Percentiles rank a stretch among this genome's conserved stretches.
phyloP scores from a whole-genome alignment of 1,140 invertebrate species.

The Anastrepha ludens region DNA sequence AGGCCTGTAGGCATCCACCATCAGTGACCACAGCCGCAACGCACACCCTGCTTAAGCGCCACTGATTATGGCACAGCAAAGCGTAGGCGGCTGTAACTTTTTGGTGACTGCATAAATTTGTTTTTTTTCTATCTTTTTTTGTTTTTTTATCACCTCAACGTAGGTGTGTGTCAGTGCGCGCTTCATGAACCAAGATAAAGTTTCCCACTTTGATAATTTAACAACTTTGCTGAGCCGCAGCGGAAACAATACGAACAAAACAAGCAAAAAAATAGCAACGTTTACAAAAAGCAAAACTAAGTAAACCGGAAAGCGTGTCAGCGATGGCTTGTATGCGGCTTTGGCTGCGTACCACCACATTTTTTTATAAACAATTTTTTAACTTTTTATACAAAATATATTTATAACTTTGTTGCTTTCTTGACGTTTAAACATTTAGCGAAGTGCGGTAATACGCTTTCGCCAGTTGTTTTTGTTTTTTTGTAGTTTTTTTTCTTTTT shows the following conservation, averaged over 20 bases:
- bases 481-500: background rate
- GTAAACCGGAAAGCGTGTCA: slow-evolving; percentile 19
- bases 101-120: background rate
- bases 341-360: background rate
- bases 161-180: background rate
- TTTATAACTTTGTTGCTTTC: too few relatives aligned
- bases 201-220: slow-evolving; percentile 39
- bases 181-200: background rate
- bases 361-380: background rate
- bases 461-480: background rate
- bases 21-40: background rate
- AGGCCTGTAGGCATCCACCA: slow-evolving; percentile 27
- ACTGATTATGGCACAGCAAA: slow-evolving; percentile 9
- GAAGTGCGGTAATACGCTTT: too few relatives aligned
- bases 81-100: slow-evolving; percentile 6
- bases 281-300: background rate
- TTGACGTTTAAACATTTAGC: too few relatives aligned
- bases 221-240: background rate
- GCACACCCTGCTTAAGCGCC: background rate
- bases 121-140: background rate
- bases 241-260: slow-evolving; percentile 13
- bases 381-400: background rate
- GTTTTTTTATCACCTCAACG: too few relatives aligned
- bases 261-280: background rate
- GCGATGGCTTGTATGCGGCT: background rate